Conservation (phyloP, 2,113 vertebrate genomes). For the Saguinus imperator region DNA sequence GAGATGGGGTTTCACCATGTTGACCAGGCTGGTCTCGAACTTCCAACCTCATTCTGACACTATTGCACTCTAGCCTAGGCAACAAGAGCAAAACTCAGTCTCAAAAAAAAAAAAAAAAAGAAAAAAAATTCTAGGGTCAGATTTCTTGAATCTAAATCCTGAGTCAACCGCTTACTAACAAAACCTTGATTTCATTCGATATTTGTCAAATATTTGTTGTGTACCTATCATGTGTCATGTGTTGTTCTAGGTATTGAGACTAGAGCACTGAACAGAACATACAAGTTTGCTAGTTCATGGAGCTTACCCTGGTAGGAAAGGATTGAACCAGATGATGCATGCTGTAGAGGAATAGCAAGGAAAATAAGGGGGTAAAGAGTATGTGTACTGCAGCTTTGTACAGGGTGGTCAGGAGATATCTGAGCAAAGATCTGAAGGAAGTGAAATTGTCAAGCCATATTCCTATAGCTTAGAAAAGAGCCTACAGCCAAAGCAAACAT, state of each 20-base stretch:
- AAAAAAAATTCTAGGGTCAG: background rate
- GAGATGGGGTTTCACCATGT: no score
- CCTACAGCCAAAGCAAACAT: background rate
- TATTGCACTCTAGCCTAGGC: no score
- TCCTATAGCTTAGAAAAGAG: background rate
- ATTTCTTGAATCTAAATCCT: background rate
- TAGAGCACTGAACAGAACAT: background rate
- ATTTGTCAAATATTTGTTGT: background rate
- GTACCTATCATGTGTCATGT: rapidly evolving
- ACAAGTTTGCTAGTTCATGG: rapidly evolving
- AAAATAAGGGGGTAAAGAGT: background rate
- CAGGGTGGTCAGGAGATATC: background rate
- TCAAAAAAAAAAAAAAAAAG: no score
- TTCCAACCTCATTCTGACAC: no score
- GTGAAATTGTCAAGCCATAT: background rate
- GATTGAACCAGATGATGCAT: background rate
- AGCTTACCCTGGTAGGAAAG: background rate
- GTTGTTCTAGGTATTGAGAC: background rate
- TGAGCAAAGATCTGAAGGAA: background rate
- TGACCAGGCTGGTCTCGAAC: no score
- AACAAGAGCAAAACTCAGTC: no score
- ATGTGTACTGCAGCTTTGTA: no score
- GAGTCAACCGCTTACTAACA: background rate
- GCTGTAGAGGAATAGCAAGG: background rate
- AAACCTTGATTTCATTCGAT: background rate